These are phyloP conservation scores for Caenorhabditis virilis DNA, from an alignment of 2,888 invertebrate genomes.

Conservation along the genomic window DNA sequence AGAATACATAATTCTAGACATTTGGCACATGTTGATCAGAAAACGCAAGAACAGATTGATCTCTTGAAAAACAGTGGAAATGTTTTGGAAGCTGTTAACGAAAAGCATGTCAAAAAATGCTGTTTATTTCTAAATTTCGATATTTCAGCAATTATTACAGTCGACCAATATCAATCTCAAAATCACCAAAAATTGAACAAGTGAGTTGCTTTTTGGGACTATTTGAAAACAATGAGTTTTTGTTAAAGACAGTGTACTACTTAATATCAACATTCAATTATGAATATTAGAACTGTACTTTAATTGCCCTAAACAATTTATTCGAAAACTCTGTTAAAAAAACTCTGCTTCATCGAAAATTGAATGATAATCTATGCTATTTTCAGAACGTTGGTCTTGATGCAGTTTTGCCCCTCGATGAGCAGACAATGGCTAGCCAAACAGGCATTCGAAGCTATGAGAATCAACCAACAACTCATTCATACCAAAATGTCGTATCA, in stretches of 20 bases:
- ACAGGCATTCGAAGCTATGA: conserved; percentile 12
- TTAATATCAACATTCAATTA: background rate
- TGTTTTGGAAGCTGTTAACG: background rate
- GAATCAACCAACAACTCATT: conserved; percentile 27
- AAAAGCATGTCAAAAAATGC: conserved; percentile 5
- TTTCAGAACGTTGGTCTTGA: conserved; percentile 26
- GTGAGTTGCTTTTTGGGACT: too few relatives aligned
- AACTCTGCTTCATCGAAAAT: background rate
- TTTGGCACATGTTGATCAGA: conserved; percentile 20
- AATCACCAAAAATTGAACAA: background rate
- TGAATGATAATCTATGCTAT: background rate
- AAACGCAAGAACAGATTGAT: conserved; percentile 10
- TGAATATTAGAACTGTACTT: background rate
- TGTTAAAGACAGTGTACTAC: conserved; percentile 2
- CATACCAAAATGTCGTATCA: conserved; percentile 19
- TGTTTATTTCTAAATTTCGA: background rate
- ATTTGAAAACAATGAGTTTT: too few relatives aligned
- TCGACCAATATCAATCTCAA: conserved; percentile 8
- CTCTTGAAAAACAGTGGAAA: background rate
- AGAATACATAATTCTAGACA: conserved; percentile 13
- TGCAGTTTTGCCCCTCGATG: conserved; percentile 11
- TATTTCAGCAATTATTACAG: conserved; percentile 25
- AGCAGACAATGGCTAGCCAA: background rate
- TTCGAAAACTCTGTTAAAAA: background rate
- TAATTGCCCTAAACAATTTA: conserved; percentile 6